Evolutionary conservation across 2,797 vertebrate genomes (phyloP), one percentile per base, ranked within the genome.

Genomic region (Nyctibius grandis): DNA sequence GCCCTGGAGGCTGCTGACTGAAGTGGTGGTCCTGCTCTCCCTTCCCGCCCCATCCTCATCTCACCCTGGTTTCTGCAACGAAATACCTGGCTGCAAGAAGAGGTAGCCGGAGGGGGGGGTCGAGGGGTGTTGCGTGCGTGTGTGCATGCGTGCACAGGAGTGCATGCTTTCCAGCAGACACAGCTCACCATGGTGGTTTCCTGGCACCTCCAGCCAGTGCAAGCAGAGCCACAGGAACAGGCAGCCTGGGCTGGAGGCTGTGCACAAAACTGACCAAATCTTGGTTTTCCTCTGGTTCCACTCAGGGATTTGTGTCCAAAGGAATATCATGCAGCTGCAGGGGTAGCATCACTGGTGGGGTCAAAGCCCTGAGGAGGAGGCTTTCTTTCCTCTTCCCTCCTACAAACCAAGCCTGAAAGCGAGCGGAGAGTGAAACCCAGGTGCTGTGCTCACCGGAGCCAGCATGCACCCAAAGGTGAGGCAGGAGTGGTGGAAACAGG

Each of bases 91-190:
- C 31, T 82, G 65, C 61, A 79, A 44, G 36, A 63, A 85, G 12
- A 31, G 44, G 47, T 29, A 45, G 26, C 11, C 0, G 0, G 0
- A 1, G n/a, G n/a, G n/a, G n/a, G n/a, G n/a, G n/a, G n/a, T n/a
- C n/a, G n/a, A n/a, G n/a, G n/a, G n/a, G n/a, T n/a, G n/a, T n/a
- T n/a, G n/a, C n/a, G n/a, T 19, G 15, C 0, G 0, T 50, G 26
- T 31, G 29, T 29, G 54, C 54, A 31, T 5, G 15, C 5, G 0
- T 34, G 63, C 15, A 33, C 16, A 8, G 5, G 34, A 36, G 34
- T 14, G 16, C 36, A 4, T 9, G 17, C 26, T 48, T 70, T 50
- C 44, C 73, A 78, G 50, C 60, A 56, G 22, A 28, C 8, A 15
- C 53, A 75, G 75, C 36, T 83, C 79, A 53, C 50, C 20, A 3